Evolutionary conservation across 2,797 vertebrate species (phyloP), one percentile per base, ranked within the genome.

Genomic region (Siniperca obscura): DNA sequence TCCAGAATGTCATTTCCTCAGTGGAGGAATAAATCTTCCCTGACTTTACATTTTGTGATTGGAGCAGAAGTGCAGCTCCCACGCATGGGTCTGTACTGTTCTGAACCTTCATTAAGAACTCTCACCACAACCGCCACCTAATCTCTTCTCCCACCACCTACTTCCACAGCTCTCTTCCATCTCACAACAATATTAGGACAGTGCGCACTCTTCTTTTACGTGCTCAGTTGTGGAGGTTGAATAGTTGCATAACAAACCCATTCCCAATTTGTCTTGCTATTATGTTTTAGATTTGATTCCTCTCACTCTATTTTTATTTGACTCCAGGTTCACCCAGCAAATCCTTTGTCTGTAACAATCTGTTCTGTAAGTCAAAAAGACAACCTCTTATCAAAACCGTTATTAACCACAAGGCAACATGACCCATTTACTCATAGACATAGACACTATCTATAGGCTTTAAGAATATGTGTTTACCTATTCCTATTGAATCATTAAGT

Each of bases 81-180:
- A 84, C 73, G 5, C 60, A 52, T 56, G 42, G 74, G 66, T 79
- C 84, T 80, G 80, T 62, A 9, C 81, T 74, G 76, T 82, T 81
- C 74, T 78, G 74, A 81, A 75, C 76, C 76, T 81, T 88, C 90
- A 90, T 91, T 91, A 89, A 88, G 86, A 90, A 87, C 70, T 85
- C 78, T 83, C 78, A 78, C 80, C 79, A 81, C 73, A 67, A 81
- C 79, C 83, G 84, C 78, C 76, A 89, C 74, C 79, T 86, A 86
- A 91, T 86, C 75, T 86, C 82, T 69, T 76, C 64, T 83, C 77
- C 70, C 80, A 73, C 56, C 80, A 81, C 81, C 80, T 85, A 80
- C 82, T 71, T 82, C 81, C 57, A 71, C 76, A 61, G 81, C 83
- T 76, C 66, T 42, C 77, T 62, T 38, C 81, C 70, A 72, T 77